These are phyloP conservation scores for Trochalopteron elliotii DNA, from an alignment of 2,113 vertebrate species.

Conservation along the genomic window DNA sequence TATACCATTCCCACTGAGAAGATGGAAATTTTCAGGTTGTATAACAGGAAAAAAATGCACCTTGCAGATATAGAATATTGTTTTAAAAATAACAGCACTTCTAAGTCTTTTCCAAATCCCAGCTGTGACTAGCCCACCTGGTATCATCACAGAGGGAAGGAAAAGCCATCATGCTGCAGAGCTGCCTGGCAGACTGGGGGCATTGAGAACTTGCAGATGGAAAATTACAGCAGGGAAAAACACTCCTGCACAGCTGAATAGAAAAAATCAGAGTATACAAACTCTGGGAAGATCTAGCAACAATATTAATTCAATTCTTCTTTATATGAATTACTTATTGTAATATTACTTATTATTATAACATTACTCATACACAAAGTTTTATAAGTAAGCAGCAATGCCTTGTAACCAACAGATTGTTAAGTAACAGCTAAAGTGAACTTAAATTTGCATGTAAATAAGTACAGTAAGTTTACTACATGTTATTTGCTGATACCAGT, in stretches of 20 bases:
- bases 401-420: not conserved
- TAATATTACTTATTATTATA: not conserved
- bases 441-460: not conserved
- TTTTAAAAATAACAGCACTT: not conserved
- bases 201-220: not conserved
- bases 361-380: not conserved
- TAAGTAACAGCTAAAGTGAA: not conserved
- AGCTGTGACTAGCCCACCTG: not conserved
- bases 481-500: not conserved
- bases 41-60: not conserved
- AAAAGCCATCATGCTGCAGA: not conserved
- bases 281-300: not conserved
- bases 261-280: not conserved
- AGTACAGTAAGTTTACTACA: not conserved
- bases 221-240: not conserved
- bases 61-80: not conserved
- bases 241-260: not conserved
- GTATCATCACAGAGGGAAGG: not conserved
- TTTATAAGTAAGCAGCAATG: not conserved
- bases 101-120: not conserved
- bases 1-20: not conserved
- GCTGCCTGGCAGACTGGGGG: not conserved
- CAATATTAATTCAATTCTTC: not conserved
- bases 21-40: not conserved
- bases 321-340: not conserved